Evolutionary conservation across 30 jellyfish, hydroid and myxozoan species (phyloP), one percentile per base, ranked within the genome.

Genomic region (Euphysa ruthae): DNA sequence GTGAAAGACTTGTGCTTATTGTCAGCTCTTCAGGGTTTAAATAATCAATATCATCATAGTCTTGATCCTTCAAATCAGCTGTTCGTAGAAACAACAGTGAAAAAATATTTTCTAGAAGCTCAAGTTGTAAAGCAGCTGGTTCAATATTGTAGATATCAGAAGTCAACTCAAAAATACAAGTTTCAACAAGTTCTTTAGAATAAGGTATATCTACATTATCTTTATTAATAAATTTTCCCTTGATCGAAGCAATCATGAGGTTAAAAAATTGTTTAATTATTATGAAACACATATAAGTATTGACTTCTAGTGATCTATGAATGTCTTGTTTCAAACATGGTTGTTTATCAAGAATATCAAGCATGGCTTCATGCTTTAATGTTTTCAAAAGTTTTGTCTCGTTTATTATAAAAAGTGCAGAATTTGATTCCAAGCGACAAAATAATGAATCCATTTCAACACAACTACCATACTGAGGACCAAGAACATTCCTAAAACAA

Each of bases 81-180:
- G 71, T 49, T 28, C 82, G 81, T 5, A 75, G 57, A 44, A 83
- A 83, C 33, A 83, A 51, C 58, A 83, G 63, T 14, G 95, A 76
- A 51, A 83, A 83, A 21, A 83, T 73, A 44, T 83, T 73, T 52
- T 83, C 95, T 65, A 83, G 74, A 27, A 76, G 51, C 49, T 75
- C 95, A 6, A 83, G 62, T 7, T 88, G 86, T n/a, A 38, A 63
- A 10, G 51, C 20, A 20, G 71, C 31, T 13, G 95, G 86, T 20
- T 60, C 65, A n/a, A 83, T 70, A 18, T 52, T 55, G 10, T 34
- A 62, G 4, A 83, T 46, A 30, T 58, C 55, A 1, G 60, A 30
- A 32, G 52, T 76, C 32, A 83, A 7, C 54, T 75, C 69, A 42
- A 24, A 32, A 4, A 61, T 1, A 24, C 28, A 14, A 14, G 23